A percentile compares a stretch with the other conserved stretches of the same genome.
Evolutionary conservation across 2,888 invertebrate species (phyloP).

Genomic region (Chelonus formosanus): DNA sequence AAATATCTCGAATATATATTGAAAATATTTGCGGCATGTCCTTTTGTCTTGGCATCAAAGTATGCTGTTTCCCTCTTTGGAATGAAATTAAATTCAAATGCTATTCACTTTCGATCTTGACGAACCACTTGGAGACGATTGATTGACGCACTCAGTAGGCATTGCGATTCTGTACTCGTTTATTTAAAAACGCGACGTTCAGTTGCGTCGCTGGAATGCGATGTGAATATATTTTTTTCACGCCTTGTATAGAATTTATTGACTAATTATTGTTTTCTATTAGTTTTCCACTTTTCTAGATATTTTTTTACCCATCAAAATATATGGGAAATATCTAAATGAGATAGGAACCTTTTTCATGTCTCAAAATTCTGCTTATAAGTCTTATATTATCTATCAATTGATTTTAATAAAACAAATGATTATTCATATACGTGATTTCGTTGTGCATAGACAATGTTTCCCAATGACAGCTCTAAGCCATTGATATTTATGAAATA

Average conservation of each 20-base stretch:
- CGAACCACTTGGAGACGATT: slow-evolving; percentile 1
- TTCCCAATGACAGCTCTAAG: no score
- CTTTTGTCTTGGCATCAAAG: neutral
- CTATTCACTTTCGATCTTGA: neutral
- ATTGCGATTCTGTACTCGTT: slow-evolving; percentile 25
- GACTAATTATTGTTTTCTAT: neutral
- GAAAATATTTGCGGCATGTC: no score
- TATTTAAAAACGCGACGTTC: neutral
- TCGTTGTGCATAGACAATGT: no score
- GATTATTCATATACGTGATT: no score
- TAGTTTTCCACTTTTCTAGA: neutral
- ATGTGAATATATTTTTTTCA: slow-evolving; percentile 25
- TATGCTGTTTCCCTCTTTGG: neutral
- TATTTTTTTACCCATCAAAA: neutral
- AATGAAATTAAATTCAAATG: slow-evolving; percentile 1
- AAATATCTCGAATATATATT: no score
- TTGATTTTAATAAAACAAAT: no score
- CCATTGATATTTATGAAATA: no score
- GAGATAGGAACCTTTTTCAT: no score
- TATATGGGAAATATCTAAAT: neutral
- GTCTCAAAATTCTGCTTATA: neutral
- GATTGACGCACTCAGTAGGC: slow-evolving; percentile 22
- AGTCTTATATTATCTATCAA: no score
- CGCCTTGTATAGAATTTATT: slow-evolving; percentile 9
- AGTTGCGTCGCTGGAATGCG: slow-evolving; percentile 21